Evolutionary conservation across 1,140 invertebrate species (phyloP).

Genomic region (Aradophagus sp.): DNA sequence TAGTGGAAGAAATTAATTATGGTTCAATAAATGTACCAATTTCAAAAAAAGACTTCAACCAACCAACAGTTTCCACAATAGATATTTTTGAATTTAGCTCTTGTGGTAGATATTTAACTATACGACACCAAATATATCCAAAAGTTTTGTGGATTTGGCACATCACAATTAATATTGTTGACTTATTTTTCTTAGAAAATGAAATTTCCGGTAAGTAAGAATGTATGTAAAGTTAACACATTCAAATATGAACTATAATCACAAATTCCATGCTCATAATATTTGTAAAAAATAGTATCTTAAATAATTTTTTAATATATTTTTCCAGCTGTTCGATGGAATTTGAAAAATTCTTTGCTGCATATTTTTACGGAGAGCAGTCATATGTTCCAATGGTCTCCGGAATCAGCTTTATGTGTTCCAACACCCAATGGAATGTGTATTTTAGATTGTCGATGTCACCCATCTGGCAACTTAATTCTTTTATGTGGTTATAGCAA

Average conservation of each 20-base stretch:
- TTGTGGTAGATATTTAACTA: slow-evolving; percentile 68
- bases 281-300: no score
- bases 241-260: no score
- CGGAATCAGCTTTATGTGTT: slow-evolving; percentile 51
- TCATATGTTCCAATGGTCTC: slow-evolving; percentile 67
- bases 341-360: slow-evolving; percentile 56
- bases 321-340: slow-evolving; percentile 66
- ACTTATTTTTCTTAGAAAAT: slow-evolving; percentile 69
- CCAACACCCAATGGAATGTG: slow-evolving; percentile 62
- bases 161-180: slow-evolving; percentile 62
- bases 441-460: slow-evolving; percentile 63
- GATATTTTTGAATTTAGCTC: slow-evolving; percentile 69
- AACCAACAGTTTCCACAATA: slow-evolving; percentile 59
- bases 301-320: slow-evolving; percentile 11
- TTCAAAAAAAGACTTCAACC: slow-evolving; percentile 53
- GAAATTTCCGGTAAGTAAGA: slow-evolving; percentile 60
- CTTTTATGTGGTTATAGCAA: slow-evolving; percentile 67
- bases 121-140: slow-evolving; percentile 70
- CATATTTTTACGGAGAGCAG: slow-evolving; percentile 64
- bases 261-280: no score
- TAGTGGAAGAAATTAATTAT: slow-evolving; percentile 67
- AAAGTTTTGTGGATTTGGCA: slow-evolving; percentile 72
- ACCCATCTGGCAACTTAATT: slow-evolving; percentile 60
- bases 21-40: slow-evolving; percentile 69
- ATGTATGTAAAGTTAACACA: no score